Conservation (phyloP, 2,888 invertebrate species). For the Blastobasis adustella region DNA sequence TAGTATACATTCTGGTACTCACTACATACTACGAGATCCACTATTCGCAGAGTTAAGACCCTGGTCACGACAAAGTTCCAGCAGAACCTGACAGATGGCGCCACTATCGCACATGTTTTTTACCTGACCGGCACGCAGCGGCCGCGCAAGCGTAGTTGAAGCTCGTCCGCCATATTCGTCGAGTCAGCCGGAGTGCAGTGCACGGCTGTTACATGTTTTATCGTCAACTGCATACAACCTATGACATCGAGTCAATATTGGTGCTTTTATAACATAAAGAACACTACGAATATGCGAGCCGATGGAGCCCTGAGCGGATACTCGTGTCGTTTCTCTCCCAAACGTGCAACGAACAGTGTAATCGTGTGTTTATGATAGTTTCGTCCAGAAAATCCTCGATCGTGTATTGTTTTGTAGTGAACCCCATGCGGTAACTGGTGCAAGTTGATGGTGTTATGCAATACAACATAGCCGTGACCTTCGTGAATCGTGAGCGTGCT, state of each 20-base stretch:
- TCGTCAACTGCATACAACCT: constrained; percentile 61
- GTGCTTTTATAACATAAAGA: constrained; percentile 49
- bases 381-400: constrained; percentile 59
- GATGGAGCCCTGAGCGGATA: constrained; percentile 47
- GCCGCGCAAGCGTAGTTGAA: constrained; percentile 69
- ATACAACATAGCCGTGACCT: constrained; percentile 70
- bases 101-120: constrained; percentile 35
- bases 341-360: constrained; percentile 69
- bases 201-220: constrained; percentile 68
- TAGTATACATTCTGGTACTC: too few relatives aligned
- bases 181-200: constrained; percentile 71
- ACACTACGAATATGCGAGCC: constrained; percentile 57
- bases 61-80: constrained; percentile 20
- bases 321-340: constrained; percentile 57
- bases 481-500: constrained; percentile 62
- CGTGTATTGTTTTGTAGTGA: constrained; percentile 57
- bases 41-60: not conserved
- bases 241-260: constrained; percentile 50
- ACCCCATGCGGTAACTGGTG: constrained; percentile 52
- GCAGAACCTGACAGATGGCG: constrained; percentile 36
- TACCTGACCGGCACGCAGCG: constrained; percentile 42
- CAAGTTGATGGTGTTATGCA: constrained; percentile 64
- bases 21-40: too few relatives aligned
- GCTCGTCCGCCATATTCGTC: constrained; percentile 74
- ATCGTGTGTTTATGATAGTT: constrained; percentile 73